Evolutionary conservation across 2,797 vertebrate species (phyloP), one percentile per base, ranked within the genome.

Genomic region (Lepus oiostolus): DNA sequence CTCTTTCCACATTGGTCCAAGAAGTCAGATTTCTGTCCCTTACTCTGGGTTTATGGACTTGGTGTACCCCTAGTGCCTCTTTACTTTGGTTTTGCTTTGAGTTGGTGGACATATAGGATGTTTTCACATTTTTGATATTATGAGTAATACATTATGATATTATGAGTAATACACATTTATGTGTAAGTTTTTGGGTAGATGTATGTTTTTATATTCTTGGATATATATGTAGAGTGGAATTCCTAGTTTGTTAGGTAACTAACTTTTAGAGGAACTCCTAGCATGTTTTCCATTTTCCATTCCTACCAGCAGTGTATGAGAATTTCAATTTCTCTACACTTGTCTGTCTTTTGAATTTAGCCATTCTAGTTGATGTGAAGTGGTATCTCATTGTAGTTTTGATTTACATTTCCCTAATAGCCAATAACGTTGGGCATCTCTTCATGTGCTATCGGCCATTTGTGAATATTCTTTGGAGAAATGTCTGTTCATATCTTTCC

Each of bases 391-490:
- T 90, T 62, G 60, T 89, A 22, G 11, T 76, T 85, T 94, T 85
- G 60, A 85, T 80, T 74, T 79, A 42, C 60, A 38, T 79, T 71
- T 87, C 50, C 14, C 22, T 70, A 70, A 42, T 74, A n/a, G 47
- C 21, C n/a, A 12, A 35, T 94, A 88, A 80, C 60, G 7, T 47
- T 74, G 26, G 52, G 13, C 54, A 83, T 94, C 8, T 89, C 81
- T 92, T 75, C n/a, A 21, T 71, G 76, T 82, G 52, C 30, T 90
- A 32, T 65, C 85, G 52, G 32, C 63, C 70, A 42, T 94, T 72
- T 67, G n/a, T 74, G 42, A 47, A 10, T 91, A 35, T 76, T 68
- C 42, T 74, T 83, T 82, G 42, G 82, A 94, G 19, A 82, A 91
- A 76, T 77, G n/a, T 72, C 28, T 90, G 1, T 67, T 77, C n/a